These are phyloP conservation scores for Galemys pyrenaicus DNA, from an alignment of 2,113 vertebrate species.

Conservation along the genomic window DNA sequence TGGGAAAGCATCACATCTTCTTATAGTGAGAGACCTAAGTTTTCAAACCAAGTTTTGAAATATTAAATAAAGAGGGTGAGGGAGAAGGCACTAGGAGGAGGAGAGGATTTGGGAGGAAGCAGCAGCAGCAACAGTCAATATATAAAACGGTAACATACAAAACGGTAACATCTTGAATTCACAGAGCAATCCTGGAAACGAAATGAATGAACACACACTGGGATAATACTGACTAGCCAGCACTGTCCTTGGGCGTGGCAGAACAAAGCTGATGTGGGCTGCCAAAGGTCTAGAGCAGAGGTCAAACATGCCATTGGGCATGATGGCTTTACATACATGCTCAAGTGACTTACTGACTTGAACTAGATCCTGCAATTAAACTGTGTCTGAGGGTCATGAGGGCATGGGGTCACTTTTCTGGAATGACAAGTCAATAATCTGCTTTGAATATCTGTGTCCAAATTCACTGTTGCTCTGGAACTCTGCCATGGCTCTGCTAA, in stretches of 20 bases:
- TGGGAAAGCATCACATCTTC: neutral
- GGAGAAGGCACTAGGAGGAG: neutral
- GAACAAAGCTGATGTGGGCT: neutral
- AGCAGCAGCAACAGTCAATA: neutral
- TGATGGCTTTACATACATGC: neutral
- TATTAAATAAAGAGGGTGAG: neutral
- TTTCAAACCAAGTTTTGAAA: constrained; percentile 38
- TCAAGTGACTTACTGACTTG: neutral
- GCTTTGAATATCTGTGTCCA: neutral
- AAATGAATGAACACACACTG: neutral
- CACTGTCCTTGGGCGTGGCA: no score
- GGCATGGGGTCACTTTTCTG: neutral
- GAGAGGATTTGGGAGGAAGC: neutral
- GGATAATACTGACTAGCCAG: neutral
- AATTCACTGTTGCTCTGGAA: neutral
- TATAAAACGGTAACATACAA: neutral
- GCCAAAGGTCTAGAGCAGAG: neutral
- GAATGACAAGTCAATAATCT: neutral
- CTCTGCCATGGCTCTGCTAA: neutral
- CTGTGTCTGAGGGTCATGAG: neutral
- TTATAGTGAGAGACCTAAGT: neutral
- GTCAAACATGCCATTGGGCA: neutral
- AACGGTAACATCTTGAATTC: neutral
- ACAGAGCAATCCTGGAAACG: neutral
- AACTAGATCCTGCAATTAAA: neutral